Base-by-base conservation (phyloP, 2,888 invertebrate species). In the Sisyra nigra region DNA sequence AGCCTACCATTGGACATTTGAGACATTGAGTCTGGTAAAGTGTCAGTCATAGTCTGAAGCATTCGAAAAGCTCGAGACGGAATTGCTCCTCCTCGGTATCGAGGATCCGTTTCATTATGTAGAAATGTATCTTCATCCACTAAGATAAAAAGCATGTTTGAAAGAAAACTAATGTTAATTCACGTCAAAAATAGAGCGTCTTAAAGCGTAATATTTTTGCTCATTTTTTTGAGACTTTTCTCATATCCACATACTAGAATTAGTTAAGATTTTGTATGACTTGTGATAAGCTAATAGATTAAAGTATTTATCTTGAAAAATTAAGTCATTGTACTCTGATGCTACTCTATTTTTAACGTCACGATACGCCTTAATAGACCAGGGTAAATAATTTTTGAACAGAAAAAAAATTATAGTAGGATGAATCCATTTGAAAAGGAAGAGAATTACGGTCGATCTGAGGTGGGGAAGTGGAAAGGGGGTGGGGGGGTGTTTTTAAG, bases 61-160 rank as follows among this genome's bases (percentile, higher is more conserved):
- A 71, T 70, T 54, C 72, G 68, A 61, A 80, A 80, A 49, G 79
- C 75, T 55, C 74, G 71, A 37, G 78, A 79, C 10, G 79, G 79
- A 54, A 79, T 79, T 48, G 71, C 67, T 29, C 71, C 65, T 35
- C 74, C 74, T 45, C 71, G 67, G 60, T 74, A 75, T 55, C 75
- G 64, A 37, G 74, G 74, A 55, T 76, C 74, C 50, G 67, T 65
- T 53, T 69, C 71, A 52, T 65, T 65, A 56, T 72, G 71, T 43
- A 72, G 62, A 51, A 62, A 69, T 48, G 57, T 57, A 38, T 71
- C 72, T 44, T 67, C 67, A 51, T 71, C 71, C 52, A 70, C 68
- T 69, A 48, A 30, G 48, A 42, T 47, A 50, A 45, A 8, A 13
- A 41, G 39, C 15, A 8, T 10, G 8, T 10, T 2, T 10, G 10